phyloP scores from a whole-genome alignment of 2,797 vertebrate genomes.

The Anguilla anguilla region DNA sequence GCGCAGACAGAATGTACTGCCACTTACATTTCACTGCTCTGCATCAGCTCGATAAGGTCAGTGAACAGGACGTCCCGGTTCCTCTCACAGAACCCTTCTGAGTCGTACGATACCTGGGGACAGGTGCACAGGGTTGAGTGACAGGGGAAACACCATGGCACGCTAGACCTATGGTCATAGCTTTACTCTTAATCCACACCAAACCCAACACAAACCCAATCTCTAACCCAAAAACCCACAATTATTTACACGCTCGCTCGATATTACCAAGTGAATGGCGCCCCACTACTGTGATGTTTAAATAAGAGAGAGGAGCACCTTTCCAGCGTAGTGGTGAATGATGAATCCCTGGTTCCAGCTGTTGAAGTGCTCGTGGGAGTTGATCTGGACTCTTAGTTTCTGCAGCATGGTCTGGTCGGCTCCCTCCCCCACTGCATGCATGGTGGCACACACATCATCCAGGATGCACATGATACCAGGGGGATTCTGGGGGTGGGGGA shows the following conservation, averaged over 20 bases:
- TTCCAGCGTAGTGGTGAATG: slow-evolving; percentile 96
- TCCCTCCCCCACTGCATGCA: slow-evolving; percentile 95
- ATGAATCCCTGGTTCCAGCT: slow-evolving; percentile 99
- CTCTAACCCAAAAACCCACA: not conserved
- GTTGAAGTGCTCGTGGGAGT: slow-evolving; percentile 96
- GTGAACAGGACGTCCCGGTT: slow-evolving; percentile 96
- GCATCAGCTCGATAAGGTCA: slow-evolving; percentile 97
- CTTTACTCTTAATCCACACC: not conserved
- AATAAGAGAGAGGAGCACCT: slow-evolving; percentile 68
- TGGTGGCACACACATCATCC: slow-evolving; percentile 96
- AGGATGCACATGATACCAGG: slow-evolving; percentile 96
- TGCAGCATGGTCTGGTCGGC: slow-evolving; percentile 96
- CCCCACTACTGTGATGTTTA: not conserved
- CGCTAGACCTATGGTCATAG: not conserved
- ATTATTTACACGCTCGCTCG: not conserved
- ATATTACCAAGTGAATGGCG: not conserved
- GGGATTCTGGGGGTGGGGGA: slow-evolving; percentile 77
- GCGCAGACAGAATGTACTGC: not conserved
- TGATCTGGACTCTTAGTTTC: slow-evolving; percentile 91
- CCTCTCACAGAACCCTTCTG: slow-evolving; percentile 95
- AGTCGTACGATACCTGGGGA: slow-evolving; percentile 92
- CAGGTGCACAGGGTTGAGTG: not conserved
- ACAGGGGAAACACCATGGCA: not conserved
- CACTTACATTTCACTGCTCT: slow-evolving; percentile 96
- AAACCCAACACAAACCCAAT: not conserved